phyloP scores from a whole-genome alignment of 2,888 invertebrate genomes.

The Heteropelma amictum region DNA sequence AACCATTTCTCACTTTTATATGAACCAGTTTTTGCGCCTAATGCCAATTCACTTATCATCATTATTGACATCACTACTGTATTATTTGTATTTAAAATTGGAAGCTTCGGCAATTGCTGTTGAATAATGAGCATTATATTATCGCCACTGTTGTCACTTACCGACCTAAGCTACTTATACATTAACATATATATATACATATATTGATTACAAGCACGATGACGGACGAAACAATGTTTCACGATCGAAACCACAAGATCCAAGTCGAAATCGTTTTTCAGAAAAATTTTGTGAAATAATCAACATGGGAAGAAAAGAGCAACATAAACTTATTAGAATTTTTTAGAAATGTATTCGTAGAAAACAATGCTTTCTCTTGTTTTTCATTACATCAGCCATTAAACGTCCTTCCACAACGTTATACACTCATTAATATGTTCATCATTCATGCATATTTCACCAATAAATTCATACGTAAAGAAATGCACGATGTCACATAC shows the following conservation, averaged over 20 bases:
- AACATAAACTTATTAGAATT: neutral
- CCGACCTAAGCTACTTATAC: slow-evolving; percentile 35
- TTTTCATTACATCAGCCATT: slow-evolving; percentile 31
- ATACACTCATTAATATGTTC: slow-evolving; percentile 39
- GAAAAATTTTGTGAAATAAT: slow-evolving; percentile 4
- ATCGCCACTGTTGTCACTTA: slow-evolving; percentile 30
- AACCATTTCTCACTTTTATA: slow-evolving; percentile 73
- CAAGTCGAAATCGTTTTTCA: neutral
- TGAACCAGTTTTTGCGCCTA: slow-evolving; percentile 55
- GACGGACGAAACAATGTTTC: neutral
- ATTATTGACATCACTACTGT: slow-evolving; percentile 28
- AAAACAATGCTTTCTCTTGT: slow-evolving; percentile 21
- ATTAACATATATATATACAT: slow-evolving; percentile 29
- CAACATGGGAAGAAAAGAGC: neutral
- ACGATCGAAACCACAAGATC: neutral
- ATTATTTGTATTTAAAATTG: slow-evolving; percentile 22
- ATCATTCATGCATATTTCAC: slow-evolving; percentile 36
- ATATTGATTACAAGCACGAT: slow-evolving; percentile 13
- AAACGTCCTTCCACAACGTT: slow-evolving; percentile 19
- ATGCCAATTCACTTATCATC: slow-evolving; percentile 46
- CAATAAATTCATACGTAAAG: slow-evolving; percentile 6
- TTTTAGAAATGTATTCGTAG: slow-evolving; percentile 31
- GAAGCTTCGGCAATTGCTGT: slow-evolving; percentile 3
- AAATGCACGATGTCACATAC: slow-evolving; percentile 13
- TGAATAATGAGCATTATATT: slow-evolving; percentile 35